A percentile compares a stretch with the other conserved stretches of the same genome.
These are phyloP conservation scores for Porites evermanni DNA, from an alignment of 92 coral and sea anemone species.

Conservation along the genomic window DNA sequence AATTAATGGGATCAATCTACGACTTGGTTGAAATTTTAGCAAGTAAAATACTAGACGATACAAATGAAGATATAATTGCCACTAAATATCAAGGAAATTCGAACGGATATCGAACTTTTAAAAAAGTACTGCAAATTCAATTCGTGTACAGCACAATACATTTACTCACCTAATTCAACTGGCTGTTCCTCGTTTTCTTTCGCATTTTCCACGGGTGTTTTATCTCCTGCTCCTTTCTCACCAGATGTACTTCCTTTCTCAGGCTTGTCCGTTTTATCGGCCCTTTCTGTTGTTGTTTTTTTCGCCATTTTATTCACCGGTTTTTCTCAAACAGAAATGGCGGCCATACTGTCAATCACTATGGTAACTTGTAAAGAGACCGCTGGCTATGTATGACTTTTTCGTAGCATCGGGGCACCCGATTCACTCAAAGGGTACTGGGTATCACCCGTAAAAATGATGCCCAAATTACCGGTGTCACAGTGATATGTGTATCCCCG, in stretches of 20 bases:
- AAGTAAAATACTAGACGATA: not conserved
- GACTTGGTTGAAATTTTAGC: not conserved
- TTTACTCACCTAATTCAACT: conserved; percentile 24
- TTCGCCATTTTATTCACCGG: conserved; percentile 67
- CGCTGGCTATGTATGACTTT: too few species aligned
- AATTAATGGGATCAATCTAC: not conserved
- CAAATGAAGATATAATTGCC: not conserved
- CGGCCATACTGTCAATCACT: conserved; percentile 43
- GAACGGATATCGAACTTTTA: not conserved
- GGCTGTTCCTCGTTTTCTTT: conserved; percentile 62
- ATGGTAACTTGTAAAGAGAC: conserved; percentile 15
- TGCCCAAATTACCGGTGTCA: too few species aligned
- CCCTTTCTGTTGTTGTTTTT: conserved; percentile 72
- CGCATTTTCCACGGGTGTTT: conserved; percentile 80
- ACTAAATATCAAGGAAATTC: not conserved
- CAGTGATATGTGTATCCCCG: too few species aligned
- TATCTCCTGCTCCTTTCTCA: conserved; percentile 82
- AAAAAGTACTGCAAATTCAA: not conserved
- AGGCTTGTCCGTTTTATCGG: conserved; percentile 69
- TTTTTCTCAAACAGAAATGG: not conserved
- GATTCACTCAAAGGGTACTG: too few species aligned
- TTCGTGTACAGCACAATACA: not conserved
- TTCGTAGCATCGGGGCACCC: too few species aligned
- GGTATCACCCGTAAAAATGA: too few species aligned
- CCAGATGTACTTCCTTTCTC: conserved; percentile 77